phyloP scores from a whole-genome alignment of 2,113 vertebrate genomes.

The human region GRCh38 chr6:118154001-118154500 shows the following conservation, averaged over 20 bases:
- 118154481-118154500: constrained; percentile 95
- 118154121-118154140: neutral
- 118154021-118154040: neutral
- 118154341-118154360: neutral
- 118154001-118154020: neutral
- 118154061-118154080: neutral
- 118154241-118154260: neutral
- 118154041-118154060: neutral
- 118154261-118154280: neutral
- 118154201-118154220: neutral
- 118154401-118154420: constrained; percentile 20
- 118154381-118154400: neutral
- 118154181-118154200: neutral
- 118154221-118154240: neutral
- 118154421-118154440: constrained; percentile 65
- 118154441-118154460: constrained; percentile 95
- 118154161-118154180: neutral
- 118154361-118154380: neutral
- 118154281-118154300: neutral
- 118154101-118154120: neutral
- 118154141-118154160: neutral
- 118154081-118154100: neutral
- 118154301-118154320: neutral
- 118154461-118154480: constrained; percentile 95
- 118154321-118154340: neutral